Percentiles rank a stretch among this genome's conserved stretches.
phyloP scores from a whole-genome alignment of 2,797 vertebrate species.

The Epinephelus awoara region DNA sequence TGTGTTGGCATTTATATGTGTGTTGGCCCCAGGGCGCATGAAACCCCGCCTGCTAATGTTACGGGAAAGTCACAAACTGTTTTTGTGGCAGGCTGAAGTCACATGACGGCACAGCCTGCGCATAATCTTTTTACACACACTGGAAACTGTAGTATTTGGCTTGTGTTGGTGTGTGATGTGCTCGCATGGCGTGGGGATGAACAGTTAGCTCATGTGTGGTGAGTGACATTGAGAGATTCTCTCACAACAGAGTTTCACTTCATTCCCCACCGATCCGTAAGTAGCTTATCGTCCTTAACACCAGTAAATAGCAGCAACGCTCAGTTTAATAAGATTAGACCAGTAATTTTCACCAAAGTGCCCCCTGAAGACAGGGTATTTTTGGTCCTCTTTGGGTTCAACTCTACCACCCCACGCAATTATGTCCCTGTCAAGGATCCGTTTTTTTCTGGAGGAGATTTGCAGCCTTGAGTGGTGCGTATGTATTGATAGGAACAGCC shows the following conservation, averaged over 20 bases:
- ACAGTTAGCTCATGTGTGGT: constrained; percentile 46
- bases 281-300: constrained; percentile 71
- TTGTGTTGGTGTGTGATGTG: constrained; percentile 46
- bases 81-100: constrained; percentile 74
- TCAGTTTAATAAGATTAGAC: constrained; percentile 69
- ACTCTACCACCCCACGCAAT: constrained; percentile 40
- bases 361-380: constrained; percentile 49
- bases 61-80: constrained; percentile 73
- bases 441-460: constrained; percentile 29
- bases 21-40: constrained; percentile 57
- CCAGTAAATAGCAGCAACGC: constrained; percentile 60
- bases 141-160: constrained; percentile 61
- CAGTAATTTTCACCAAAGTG: constrained; percentile 61
- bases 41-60: constrained; percentile 68
- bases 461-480: constrained; percentile 22
- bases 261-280: constrained; percentile 46
- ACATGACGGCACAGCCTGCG: constrained; percentile 72
- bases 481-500: constrained; percentile 1
- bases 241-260: constrained; percentile 51
- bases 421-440: constrained; percentile 45
- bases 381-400: constrained; percentile 31
- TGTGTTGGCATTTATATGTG: constrained; percentile 62
- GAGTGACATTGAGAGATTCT: constrained; percentile 59
- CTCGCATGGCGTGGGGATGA: constrained; percentile 39
- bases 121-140: constrained; percentile 64